These are phyloP conservation scores for Alviniconcha marisindica DNA, from an alignment of 1,140 invertebrate genomes.

Conservation along the genomic window DNA sequence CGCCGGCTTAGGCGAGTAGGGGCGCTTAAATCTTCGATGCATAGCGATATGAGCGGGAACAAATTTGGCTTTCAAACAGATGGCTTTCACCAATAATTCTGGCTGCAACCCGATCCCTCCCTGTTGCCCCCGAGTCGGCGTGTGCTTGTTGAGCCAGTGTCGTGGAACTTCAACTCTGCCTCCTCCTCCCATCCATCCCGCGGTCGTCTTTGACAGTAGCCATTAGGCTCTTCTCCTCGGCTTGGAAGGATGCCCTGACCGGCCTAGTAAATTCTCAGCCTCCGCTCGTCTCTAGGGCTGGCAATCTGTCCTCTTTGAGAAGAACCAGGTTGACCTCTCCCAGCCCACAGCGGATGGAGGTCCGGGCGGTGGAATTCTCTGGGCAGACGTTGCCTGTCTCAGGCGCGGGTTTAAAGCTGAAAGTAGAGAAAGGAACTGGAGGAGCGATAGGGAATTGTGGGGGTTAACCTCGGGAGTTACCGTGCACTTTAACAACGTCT, in stretches of 20 bases:
- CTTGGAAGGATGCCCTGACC: conserved; percentile 8
- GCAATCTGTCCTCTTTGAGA: conserved; percentile 30
- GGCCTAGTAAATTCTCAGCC: not conserved
- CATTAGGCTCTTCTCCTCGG: not conserved
- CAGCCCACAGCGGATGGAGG: not conserved
- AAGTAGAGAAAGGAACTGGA: not conserved
- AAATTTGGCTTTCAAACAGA: conserved; percentile 37
- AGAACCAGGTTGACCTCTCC: conserved; percentile 23
- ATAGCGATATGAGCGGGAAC: not conserved
- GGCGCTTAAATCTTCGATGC: not conserved
- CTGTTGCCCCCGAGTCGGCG: conserved; percentile 12
- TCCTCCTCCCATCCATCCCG: conserved; percentile 12
- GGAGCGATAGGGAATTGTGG: not conserved
- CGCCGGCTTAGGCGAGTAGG: not conserved
- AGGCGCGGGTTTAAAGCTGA: not conserved
- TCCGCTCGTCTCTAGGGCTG: not conserved
- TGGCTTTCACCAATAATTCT: conserved; percentile 36
- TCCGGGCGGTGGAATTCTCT: not conserved
- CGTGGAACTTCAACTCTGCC: conserved; percentile 23
- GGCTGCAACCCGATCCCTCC: conserved; percentile 32
- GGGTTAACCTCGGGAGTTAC: not conserved
- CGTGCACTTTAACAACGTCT: not conserved
- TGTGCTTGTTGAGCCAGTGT: conserved; percentile 25
- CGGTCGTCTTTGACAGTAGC: conserved; percentile 15
- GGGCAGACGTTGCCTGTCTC: conserved; percentile 10